Conservation (phyloP, 1,140 invertebrate species). For the Dendrolimus punctatus region DNA sequence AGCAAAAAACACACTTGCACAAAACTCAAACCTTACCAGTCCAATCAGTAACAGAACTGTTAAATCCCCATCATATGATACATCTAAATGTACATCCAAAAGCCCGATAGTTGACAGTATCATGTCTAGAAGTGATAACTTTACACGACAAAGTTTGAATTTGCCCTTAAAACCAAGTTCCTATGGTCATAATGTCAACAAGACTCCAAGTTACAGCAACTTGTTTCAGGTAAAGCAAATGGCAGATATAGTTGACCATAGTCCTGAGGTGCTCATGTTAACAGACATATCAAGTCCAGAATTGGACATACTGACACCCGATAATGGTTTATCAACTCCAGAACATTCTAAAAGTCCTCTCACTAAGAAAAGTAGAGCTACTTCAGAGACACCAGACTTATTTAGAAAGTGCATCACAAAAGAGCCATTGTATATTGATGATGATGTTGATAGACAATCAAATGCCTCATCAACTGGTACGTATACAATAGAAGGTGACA, state of each 20-base stretch:
- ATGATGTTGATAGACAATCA: conserved; percentile 54
- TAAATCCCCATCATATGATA: conserved; percentile 47
- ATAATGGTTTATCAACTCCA: conserved; percentile 61
- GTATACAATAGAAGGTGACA: conserved; percentile 89
- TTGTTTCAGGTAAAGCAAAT: conserved; percentile 48
- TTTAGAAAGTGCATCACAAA: conserved; percentile 55
- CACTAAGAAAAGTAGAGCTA: conserved; percentile 39
- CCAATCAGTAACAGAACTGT: conserved; percentile 39
- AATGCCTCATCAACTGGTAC: conserved; percentile 82
- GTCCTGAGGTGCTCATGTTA: conserved; percentile 67
- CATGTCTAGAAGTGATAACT: conserved; percentile 68
- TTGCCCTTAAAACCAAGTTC: conserved; percentile 69
- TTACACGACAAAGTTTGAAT: conserved; percentile 56
- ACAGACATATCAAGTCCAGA: conserved; percentile 74
- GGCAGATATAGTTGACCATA: conserved; percentile 60
- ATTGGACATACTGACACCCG: conserved; percentile 73
- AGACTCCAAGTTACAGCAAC: conserved; percentile 51
- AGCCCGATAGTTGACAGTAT: conserved; percentile 70
- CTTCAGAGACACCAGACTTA: conserved; percentile 55
- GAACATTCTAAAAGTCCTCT: conserved; percentile 48
- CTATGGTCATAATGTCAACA: conserved; percentile 57
- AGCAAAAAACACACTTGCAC: conserved; percentile 42
- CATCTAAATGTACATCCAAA: conserved; percentile 58
- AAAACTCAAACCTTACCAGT: conserved; percentile 37
- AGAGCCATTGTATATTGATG: conserved; percentile 54